These are phyloP conservation scores for Lasius fuliginosus DNA, from an alignment of 2,888 invertebrate genomes.

Conservation along the genomic window DNA sequence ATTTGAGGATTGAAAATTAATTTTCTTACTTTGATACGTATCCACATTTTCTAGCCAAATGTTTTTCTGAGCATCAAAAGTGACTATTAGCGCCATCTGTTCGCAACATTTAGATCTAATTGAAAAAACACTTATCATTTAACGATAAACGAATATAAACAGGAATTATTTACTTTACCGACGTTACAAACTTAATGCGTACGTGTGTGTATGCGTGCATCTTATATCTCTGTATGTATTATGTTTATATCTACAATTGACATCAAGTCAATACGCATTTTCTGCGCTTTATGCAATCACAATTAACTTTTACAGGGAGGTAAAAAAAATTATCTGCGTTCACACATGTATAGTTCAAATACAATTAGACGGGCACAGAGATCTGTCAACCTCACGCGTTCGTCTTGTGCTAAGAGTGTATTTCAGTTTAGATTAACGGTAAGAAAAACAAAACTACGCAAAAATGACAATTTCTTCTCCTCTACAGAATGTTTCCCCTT, in stretches of 20 bases:
- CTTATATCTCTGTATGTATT: neutral
- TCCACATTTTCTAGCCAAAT: too few relatives aligned
- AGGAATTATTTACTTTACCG: neutral
- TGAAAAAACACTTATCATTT: neutral
- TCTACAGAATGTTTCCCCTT: neutral
- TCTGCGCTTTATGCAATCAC: neutral
- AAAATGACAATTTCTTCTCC: neutral
- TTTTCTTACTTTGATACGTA: too few relatives aligned
- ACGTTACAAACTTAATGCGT: neutral
- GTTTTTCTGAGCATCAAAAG: neutral
- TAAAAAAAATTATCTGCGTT: neutral
- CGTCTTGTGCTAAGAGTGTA: neutral
- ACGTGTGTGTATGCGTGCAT: too few relatives aligned
- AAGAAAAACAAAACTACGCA: neutral
- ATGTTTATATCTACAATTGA: neutral
- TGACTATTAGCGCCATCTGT: neutral
- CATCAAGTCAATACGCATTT: neutral
- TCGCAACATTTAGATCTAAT: neutral
- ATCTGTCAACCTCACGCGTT: neutral
- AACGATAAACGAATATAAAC: neutral
- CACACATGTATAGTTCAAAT: neutral
- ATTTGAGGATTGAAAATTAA: too few relatives aligned
- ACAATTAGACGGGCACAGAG: neutral
- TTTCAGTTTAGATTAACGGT: neutral
- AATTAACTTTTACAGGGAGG: neutral